Evolutionary conservation across 2,797 vertebrate species (phyloP), one percentile per base, ranked within the genome.

Genomic region (Cyprinodon diabolis): DNA sequence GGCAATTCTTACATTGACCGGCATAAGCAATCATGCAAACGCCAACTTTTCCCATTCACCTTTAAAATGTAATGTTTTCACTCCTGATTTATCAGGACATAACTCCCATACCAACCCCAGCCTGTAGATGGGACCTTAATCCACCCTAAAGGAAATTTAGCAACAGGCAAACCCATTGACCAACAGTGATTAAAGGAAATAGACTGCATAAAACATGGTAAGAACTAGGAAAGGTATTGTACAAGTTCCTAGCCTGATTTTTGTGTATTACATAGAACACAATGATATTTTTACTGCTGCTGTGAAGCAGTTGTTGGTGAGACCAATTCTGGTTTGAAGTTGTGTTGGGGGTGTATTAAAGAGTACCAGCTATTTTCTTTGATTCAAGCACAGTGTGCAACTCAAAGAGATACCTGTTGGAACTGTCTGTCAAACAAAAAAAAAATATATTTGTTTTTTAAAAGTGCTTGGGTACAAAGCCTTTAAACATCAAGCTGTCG

Each of bases 61-160:
- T 43, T 43, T 43, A 5, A 43, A 43, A 43, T 43, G 7, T 43
- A 5, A 8, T 43, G 5, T 5, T 2, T 43, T 43, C 7, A 43
- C 7, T 43, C 4, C 40, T 43, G 40, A 5, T 43, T 43, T 43
- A 43, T 43, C 40, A 5, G 40, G 40, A 7, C 4, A 43, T 43
- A 43, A 43, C 40, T 4, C 40, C 40, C 40, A 43, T 43, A 5
- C 40, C 7, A 8, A 43, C 40, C 40, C 40, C 7, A 43, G 4
- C 40, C 40, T 43, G 40, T 43, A 8, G 2, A 43, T 5, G 40
- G 6, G 40, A 43, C 40, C 40, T 5, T 81, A 72, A 78, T 82
- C 74, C 77, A 76, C 66, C 66, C 72, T 9, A 60, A 83, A 63
- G 60, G 76, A 67, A 81, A 72, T 75, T 72, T 79, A 68, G 56